phyloP scores from a whole-genome alignment of 1,140 invertebrate genomes.

The Heliothis subflexa region DNA sequence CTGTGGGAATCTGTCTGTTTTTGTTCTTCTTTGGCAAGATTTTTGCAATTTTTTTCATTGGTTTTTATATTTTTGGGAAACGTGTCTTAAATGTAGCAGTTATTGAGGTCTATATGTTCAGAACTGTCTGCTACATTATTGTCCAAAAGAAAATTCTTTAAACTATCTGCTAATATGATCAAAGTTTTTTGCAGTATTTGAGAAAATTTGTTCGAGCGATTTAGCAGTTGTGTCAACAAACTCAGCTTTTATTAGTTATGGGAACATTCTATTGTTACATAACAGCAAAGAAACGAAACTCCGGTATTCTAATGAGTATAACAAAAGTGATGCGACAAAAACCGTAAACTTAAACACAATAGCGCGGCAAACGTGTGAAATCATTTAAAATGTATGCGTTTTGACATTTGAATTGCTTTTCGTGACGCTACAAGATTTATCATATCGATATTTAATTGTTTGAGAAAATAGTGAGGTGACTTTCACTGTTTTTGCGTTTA shows the following conservation, averaged over 20 bases:
- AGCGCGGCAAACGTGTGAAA: constrained; percentile 30
- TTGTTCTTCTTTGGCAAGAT: too few species aligned
- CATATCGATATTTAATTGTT: constrained; percentile 41
- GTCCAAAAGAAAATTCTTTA: too few species aligned
- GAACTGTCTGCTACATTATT: too few species aligned
- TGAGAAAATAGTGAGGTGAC: constrained; percentile 1
- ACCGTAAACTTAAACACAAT: constrained; percentile 28
- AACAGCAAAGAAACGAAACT: constrained; percentile 17
- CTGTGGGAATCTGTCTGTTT: too few species aligned
- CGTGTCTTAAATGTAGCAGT: too few species aligned
- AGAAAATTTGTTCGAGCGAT: not conserved
- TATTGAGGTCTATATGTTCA: too few species aligned
- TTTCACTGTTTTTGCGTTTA: constrained; percentile 14
- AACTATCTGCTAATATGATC: too few species aligned
- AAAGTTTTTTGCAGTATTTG: not conserved
- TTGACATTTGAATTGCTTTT: constrained; percentile 42
- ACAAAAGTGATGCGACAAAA: constrained; percentile 42
- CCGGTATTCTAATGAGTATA: constrained; percentile 35
- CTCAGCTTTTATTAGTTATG: constrained; percentile 12
- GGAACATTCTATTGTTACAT: constrained; percentile 33
- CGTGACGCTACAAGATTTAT: constrained; percentile 29
- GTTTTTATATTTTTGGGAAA: too few species aligned
- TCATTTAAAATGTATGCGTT: constrained; percentile 35
- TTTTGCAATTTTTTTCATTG: too few species aligned
- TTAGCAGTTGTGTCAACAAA: not conserved